A percentile compares a stretch with the other conserved stretches of the same genome.
These are phyloP conservation scores for Hydractinia echinata DNA, from an alignment of 30 jellyfish, hydroid and myxozoan species.

Conservation along the genomic window DNA sequence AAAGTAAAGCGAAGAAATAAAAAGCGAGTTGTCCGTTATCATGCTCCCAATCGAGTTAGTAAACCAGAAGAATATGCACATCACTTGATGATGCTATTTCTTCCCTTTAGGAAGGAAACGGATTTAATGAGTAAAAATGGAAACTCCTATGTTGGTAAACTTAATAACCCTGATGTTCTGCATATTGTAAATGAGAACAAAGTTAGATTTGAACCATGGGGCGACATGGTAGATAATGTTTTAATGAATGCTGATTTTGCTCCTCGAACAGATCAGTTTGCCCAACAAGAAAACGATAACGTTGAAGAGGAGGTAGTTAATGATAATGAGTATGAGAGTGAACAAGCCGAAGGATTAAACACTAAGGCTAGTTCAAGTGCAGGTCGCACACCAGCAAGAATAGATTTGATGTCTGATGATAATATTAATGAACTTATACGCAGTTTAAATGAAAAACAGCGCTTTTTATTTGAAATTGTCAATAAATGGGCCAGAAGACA, in stretches of 20 bases:
- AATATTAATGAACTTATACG: neutral
- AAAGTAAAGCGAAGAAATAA: too few species aligned
- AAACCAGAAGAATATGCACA: too few species aligned
- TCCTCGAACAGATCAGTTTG: neutral
- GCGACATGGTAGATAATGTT: neutral
- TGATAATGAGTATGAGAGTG: neutral
- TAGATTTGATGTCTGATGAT: neutral
- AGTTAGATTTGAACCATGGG: constrained; percentile 18
- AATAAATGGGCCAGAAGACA: neutral
- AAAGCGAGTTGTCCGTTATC: too few species aligned
- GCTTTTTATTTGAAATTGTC: neutral
- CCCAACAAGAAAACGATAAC: neutral
- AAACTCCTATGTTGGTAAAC: too few species aligned
- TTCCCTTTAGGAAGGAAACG: too few species aligned
- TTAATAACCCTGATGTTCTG: neutral
- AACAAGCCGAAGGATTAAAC: neutral
- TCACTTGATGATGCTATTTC: too few species aligned
- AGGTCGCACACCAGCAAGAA: neutral
- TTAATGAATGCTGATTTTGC: neutral
- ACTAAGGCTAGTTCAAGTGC: neutral
- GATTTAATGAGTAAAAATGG: too few species aligned
- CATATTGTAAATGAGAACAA: constrained; percentile 9
- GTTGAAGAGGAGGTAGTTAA: neutral
- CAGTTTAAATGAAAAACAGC: neutral
- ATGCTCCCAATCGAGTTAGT: too few species aligned